Evolutionary conservation across 2,888 invertebrate species (phyloP), one percentile per base, ranked within the genome.

Genomic region (Baronia brevicornis): DNA sequence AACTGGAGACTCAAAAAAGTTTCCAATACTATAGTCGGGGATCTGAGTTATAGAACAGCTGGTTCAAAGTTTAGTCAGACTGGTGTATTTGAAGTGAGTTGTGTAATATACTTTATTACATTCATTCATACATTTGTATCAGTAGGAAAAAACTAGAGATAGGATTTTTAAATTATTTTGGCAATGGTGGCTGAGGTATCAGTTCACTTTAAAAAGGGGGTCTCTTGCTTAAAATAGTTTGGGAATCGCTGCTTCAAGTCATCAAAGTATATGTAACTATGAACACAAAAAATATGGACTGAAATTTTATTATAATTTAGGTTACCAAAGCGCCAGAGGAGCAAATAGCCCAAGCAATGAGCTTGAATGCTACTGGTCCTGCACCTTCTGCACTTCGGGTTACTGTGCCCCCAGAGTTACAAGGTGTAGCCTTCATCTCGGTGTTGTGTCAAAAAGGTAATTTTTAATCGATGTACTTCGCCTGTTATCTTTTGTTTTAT

Each of bases 1-100:
- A 96, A 95, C 60, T 98, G 97, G 97, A 86, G 97, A 25, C 73
- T 98, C n/a, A 96, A 97, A 63, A 97, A 97, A 84, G 95, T 96
- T 0, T 95, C 96, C 0, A 96, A 95, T 63, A 91, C 94, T 0
- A 98, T 98, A 35, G 92, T 98, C 30, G 98, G 98, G 0, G 98
- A 98, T 75, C 87, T 98, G 3, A 97, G 97, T 66, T 98, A 97
- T 62, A 88, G 96, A 40, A 96, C 97, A 58, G 97, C 97, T 41
- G 97, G 97, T 1, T 97, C 97, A 0, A 94, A 96, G 62, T 97
- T 94, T 64, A 91, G 91, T 39, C 96, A 97, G 78, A 93, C 94
- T 37, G 97, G 97, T 2, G 93, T 95, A 53, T 97, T 97, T 85
- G 97, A 97, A 86, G 97, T 97, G 50, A 28, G 12, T 7, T 11